Evolutionary conservation across 1,140 invertebrate genomes (phyloP).

Genomic region (Drosophila obscura): DNA sequence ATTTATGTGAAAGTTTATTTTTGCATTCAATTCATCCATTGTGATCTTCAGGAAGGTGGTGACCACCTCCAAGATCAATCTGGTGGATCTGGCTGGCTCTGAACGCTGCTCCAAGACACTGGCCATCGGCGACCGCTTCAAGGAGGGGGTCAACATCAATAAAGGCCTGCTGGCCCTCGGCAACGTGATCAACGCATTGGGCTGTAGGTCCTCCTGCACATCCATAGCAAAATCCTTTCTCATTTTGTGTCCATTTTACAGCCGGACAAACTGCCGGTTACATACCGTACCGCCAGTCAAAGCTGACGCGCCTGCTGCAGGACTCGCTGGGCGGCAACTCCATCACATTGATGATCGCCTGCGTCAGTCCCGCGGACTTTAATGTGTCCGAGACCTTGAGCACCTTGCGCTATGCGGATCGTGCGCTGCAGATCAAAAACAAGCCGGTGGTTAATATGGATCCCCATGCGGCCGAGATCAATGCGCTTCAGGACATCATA

Average conservation of each 20-base stretch:
- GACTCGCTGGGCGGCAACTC: slow-evolving; percentile 96
- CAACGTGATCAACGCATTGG: slow-evolving; percentile 96
- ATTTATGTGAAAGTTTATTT: too few species aligned
- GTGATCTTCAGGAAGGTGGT: too few species aligned
- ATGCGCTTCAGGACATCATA: slow-evolving; percentile 87
- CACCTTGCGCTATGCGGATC: slow-evolving; percentile 95
- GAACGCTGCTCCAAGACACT: too few species aligned
- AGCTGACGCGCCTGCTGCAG: slow-evolving; percentile 95
- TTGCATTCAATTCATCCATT: too few species aligned
- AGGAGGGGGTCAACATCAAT: too few species aligned
- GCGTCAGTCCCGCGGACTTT: slow-evolving; percentile 95
- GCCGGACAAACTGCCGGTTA: slow-evolving; percentile 86
- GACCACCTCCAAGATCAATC: too few species aligned
- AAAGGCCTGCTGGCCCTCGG: slow-evolving; percentile 95
- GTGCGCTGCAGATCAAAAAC: slow-evolving; percentile 95
- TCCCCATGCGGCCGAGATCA: slow-evolving; percentile 89
- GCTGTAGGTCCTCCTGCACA: slow-evolving; percentile 77
- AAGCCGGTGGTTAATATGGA: slow-evolving; percentile 96
- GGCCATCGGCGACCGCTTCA: too few species aligned
- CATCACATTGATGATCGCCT: slow-evolving; percentile 96
- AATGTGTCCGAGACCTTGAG: slow-evolving; percentile 95
- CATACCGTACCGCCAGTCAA: slow-evolving; percentile 95
- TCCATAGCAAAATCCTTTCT: not conserved
- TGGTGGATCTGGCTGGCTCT: too few species aligned
- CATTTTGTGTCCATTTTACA: slow-evolving; percentile 12